These are phyloP conservation scores for Dasyprocta punctata DNA, from an alignment of 2,113 vertebrate species.

Conservation along the genomic window DNA sequence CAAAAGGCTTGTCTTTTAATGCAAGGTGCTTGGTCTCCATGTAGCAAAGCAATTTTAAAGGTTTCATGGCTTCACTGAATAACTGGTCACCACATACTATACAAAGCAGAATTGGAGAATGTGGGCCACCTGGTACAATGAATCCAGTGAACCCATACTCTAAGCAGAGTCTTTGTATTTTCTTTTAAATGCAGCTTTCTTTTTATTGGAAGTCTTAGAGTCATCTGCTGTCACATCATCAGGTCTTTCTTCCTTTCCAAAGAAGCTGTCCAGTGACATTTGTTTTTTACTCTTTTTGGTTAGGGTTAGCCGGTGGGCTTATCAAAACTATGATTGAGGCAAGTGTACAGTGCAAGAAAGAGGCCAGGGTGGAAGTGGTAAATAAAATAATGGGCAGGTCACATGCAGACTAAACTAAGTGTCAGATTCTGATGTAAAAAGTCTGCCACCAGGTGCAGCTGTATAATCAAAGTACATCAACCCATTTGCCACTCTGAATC, in stretches of 20 bases:
- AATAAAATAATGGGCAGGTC: neutral
- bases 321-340: neutral
- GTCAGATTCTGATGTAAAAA: neutral
- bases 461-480: neutral
- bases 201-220: neutral
- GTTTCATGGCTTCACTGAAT: neutral
- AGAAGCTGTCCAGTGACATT: neutral
- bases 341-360: neutral
- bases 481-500: neutral
- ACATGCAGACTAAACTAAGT: neutral
- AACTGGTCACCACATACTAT: neutral
- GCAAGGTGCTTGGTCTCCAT: neutral
- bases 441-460: neutral
- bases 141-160: neutral
- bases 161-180: neutral
- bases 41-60: neutral
- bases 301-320: neutral
- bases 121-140: neutral
- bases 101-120: neutral
- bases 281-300: neutral
- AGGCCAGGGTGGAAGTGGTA: neutral
- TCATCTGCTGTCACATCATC: neutral
- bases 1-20: neutral
- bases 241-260: neutral
- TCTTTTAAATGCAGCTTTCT: neutral